phyloP scores from a whole-genome alignment of 2,888 invertebrate species.

The Alitta virens region DNA sequence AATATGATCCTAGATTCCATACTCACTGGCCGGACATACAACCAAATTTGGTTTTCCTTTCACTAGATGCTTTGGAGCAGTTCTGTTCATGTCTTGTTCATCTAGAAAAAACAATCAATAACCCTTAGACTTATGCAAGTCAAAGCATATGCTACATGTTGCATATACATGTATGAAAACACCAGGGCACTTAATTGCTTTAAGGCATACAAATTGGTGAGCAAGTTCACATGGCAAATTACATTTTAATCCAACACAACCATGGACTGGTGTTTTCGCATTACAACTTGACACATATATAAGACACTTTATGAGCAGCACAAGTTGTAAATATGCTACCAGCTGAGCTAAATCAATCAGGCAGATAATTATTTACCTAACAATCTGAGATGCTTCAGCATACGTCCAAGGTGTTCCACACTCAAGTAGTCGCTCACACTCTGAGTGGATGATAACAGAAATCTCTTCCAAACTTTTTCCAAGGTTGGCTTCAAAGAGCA shows the following conservation, averaged over 20 bases:
- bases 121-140: background rate
- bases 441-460: slow-evolving; percentile 32
- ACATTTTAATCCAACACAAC: too few relatives aligned
- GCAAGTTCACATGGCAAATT: too few relatives aligned
- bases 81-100: slow-evolving; percentile 19
- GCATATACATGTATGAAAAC: too few relatives aligned
- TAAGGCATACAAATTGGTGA: too few relatives aligned
- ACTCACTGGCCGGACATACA: slow-evolving; percentile 29
- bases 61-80: slow-evolving; percentile 30
- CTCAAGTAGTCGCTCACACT: slow-evolving; percentile 40
- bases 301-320: too few relatives aligned
- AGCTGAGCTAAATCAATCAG: too few relatives aligned
- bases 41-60: slow-evolving; percentile 39
- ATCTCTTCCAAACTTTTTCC: slow-evolving; percentile 33
- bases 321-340: too few relatives aligned
- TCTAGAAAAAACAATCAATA: slow-evolving; percentile 22
- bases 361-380: slow-evolving; percentile 18
- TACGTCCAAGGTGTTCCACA: slow-evolving; percentile 41
- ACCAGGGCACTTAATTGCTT: too few relatives aligned
- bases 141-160: too few relatives aligned
- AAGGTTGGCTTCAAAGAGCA: slow-evolving; percentile 6
- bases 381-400: slow-evolving; percentile 33
- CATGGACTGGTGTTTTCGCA: too few relatives aligned
- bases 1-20: too few relatives aligned
- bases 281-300: too few relatives aligned